Base-by-base conservation (phyloP, 2,113 vertebrate species). In the Megaceryle torquata region DNA sequence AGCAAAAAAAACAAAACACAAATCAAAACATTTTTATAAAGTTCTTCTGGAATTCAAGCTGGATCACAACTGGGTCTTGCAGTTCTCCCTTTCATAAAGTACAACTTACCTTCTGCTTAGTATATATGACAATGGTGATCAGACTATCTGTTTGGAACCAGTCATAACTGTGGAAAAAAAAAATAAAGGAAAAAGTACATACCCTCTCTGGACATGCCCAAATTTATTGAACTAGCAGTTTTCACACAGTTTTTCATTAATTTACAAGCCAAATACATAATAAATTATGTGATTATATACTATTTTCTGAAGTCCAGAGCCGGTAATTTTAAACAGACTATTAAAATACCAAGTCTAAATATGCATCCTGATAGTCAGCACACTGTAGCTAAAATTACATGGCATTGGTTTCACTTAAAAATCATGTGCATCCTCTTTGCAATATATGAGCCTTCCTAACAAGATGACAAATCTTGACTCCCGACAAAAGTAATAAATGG, bases 81-180 rank as follows among this genome's bases (percentile, higher is more conserved):
- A 71, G 54, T 80, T 76, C 31, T 31, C 15, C 65, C 22, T 87
- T 94, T 71, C n/a, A 86, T 33, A 44, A 93, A 60, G 94, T 5
- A 50, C 4, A 14, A 43, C 79, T 97, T 97, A 98, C 98, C 97
- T 98, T 98, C 77, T 98, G 97, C 96, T 99, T 99, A 83, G 99
- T 98, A 82, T 99, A 99, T 96, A 99, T 91, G 25, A 99, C 98
- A 92, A 99, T 28, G 65, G 98, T 98, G 88, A 99, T 96, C 28
- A 95, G 97, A 69, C 59, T 97, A 29, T 99, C 98, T 35, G 99
- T 99, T 87, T 99, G 99, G 97, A 99, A 99, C 99, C 99, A 99
- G 86, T 99, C 99, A 63, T 98, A 99, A 97, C 99, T 99, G 95
- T 71, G 97, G 96, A 95, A 33, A 97, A 64, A 41, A 28, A 29